Base-by-base conservation (phyloP, 2,797 vertebrate species). In the Oreochromis mossambicus region DNA sequence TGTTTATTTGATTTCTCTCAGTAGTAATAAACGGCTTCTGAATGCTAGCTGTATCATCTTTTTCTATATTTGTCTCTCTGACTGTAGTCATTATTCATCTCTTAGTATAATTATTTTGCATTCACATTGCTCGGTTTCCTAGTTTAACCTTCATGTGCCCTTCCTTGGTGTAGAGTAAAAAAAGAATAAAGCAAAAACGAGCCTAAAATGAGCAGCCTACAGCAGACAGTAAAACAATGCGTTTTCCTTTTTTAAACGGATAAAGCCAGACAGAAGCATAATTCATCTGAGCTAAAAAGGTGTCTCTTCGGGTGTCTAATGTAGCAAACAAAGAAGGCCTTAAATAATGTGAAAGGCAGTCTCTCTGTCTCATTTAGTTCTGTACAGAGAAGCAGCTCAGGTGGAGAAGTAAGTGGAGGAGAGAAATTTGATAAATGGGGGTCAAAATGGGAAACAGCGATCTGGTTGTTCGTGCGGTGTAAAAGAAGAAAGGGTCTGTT, bases 301-400 rank as follows among this genome's bases (percentile, higher is more conserved):
- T 80, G 32, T 86, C 50, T 29, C 46, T 86, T 83, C 26, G 83
- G 79, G 77, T 66, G 68, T 89, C 24, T 84, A 86, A 94, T 90
- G 94, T 93, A 94, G 93, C 92, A 92, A 90, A 92, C 80, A 87
- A 55, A 82, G 86, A 92, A 90, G 82, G 88, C 91, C 91, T 93
- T 92, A 88, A 75, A 87, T 68, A 81, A 89, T 55, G 46, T 88
- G 61, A 90, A 83, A 92, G 78, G 80, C 85, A 83, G 87, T 83
- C 77, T 43, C 82, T 94, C 78, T 36, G 70, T 88, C 88, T 87
- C 83, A 84, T 88, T 90, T 82, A 82, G 79, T 73, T 51, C 48
- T 82, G 81, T 36, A 36, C 12, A 68, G 58, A 82, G 83, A 82
- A 75, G 52, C 70, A 80, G 36, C 79, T 86, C 43, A 80, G 77